Evolutionary conservation across 35 echinoderm and acorn worm species (phyloP).

Genomic region (Ophioderma brevispina): DNA sequence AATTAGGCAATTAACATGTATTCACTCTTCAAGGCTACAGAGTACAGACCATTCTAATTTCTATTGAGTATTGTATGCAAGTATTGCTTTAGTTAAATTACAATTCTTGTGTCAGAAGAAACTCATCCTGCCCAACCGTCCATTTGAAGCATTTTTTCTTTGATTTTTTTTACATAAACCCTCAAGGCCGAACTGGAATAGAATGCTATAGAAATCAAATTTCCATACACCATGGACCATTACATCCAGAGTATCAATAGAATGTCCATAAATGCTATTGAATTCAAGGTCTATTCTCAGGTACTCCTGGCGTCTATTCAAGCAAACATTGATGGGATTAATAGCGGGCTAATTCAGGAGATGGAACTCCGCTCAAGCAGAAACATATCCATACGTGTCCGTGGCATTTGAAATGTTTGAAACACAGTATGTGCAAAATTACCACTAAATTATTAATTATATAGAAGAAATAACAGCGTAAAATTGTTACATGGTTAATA

Average conservation of each 20-base stretch:
- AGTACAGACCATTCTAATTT: no score
- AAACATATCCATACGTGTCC: neutral
- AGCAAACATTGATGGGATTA: neutral
- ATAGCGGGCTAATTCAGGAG: neutral
- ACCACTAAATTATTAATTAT: no score
- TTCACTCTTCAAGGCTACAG: no score
- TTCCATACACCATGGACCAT: neutral
- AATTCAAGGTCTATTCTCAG: neutral
- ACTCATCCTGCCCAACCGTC: neutral
- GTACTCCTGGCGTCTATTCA: neutral
- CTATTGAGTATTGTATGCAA: no score
- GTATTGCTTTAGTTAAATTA: no score
- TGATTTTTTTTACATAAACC: neutral
- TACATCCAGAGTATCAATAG: neutral
- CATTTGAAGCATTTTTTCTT: neutral
- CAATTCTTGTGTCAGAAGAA: no score
- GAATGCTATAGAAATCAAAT: neutral
- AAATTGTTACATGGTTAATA: no score
- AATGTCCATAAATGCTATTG: neutral
- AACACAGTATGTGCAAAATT: no score
- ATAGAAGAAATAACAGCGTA: no score
- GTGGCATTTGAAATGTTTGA: neutral
- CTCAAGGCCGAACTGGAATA: neutral
- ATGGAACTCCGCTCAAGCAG: neutral
- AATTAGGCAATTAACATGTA: no score